Evolutionary conservation across 2,888 invertebrate species (phyloP).

Genomic region (Caenorhabditis zanzibari): DNA sequence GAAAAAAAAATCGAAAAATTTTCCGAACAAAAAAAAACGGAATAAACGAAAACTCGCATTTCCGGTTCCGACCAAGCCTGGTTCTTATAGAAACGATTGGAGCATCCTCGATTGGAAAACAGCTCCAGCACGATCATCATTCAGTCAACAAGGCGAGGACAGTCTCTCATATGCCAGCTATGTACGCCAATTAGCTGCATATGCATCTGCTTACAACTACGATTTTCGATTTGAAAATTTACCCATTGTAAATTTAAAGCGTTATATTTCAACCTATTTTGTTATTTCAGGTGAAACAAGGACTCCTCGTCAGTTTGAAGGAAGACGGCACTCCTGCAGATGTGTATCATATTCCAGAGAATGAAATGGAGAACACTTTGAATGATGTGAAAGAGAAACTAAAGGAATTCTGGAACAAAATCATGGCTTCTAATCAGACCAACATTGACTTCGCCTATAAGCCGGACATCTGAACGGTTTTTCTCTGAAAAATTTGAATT

Average conservation of each 20-base stretch:
- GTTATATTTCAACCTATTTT: background rate
- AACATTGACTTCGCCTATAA: conserved; percentile 61
- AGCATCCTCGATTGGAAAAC: conserved; percentile 64
- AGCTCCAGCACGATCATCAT: conserved; percentile 42
- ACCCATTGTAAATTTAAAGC: conserved; percentile 17
- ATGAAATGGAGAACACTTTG: conserved; percentile 36
- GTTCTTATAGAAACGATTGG: conserved; percentile 36
- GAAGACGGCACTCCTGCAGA: conserved; percentile 58
- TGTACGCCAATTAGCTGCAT: conserved; percentile 57
- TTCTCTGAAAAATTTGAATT: background rate
- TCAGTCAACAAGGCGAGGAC: conserved; percentile 55
- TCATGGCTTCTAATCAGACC: background rate
- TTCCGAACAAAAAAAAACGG: conserved; percentile 8
- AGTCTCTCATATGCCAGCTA: conserved; percentile 53
- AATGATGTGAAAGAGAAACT: conserved; percentile 36
- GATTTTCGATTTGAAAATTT: conserved; percentile 23
- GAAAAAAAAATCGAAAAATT: too few relatives aligned
- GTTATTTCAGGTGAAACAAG: conserved; percentile 30
- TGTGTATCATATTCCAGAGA: conserved; percentile 35
- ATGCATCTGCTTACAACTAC: conserved; percentile 60
- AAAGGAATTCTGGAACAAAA: conserved; percentile 43
- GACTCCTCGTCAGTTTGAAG: conserved; percentile 51
- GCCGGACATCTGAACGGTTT: background rate
- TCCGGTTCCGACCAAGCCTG: too few relatives aligned
- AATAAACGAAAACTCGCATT: too few relatives aligned